These are phyloP conservation scores for Erpobdella octoculata DNA, from an alignment of 2,888 invertebrate species.

Conservation along the genomic window DNA sequence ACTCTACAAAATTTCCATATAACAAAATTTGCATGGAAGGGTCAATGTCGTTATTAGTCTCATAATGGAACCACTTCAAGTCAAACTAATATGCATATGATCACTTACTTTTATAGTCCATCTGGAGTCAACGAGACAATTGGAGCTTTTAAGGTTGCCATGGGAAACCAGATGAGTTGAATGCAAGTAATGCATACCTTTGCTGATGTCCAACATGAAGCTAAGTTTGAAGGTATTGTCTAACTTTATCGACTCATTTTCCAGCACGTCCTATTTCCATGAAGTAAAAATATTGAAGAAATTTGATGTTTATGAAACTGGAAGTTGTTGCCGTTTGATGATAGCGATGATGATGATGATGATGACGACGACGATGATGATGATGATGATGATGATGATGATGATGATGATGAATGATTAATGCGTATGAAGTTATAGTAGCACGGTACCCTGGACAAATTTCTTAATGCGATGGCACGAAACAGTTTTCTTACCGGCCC, in stretches of 20 bases:
- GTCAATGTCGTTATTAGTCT: too few species aligned
- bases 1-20: too few species aligned
- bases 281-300: neutral
- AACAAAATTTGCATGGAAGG: too few species aligned
- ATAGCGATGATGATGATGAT: neutral
- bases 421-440: neutral
- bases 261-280: conserved; percentile 44
- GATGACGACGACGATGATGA: neutral
- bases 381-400: neutral
- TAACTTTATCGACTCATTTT: conserved; percentile 47
- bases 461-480: too few species aligned
- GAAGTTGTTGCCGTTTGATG: neutral
- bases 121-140: conserved; percentile 48
- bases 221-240: conserved; percentile 48
- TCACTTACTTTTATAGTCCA: conserved; percentile 45
- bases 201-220: conserved; percentile 46
- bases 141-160: conserved; percentile 48
- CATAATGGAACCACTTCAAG: too few species aligned
- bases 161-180: conserved; percentile 45
- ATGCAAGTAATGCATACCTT: conserved; percentile 47
- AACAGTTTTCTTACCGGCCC: too few species aligned
- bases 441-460: too few species aligned
- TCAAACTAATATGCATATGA: too few species aligned
- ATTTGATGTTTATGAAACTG: neutral
- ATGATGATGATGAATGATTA: neutral